These are phyloP conservation scores for Etheostoma perlongum DNA, from an alignment of 2,797 vertebrate genomes.

Conservation along the genomic window DNA sequence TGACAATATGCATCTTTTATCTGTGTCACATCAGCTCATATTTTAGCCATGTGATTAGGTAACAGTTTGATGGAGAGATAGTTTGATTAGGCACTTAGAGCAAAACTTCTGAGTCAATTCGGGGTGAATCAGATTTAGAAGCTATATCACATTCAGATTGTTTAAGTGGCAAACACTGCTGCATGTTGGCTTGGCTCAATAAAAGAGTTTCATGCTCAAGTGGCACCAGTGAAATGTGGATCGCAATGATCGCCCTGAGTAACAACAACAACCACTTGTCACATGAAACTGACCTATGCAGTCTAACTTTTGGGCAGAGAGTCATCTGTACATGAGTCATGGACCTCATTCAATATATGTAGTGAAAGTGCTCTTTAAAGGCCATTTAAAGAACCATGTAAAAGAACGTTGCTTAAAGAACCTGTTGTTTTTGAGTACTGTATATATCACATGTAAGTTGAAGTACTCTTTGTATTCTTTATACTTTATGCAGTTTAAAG, in stretches of 20 bases:
- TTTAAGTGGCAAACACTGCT: not conserved
- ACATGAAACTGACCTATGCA: constrained; percentile 28
- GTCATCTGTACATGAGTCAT: not conserved
- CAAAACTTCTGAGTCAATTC: not conserved
- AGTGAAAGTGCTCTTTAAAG: constrained; percentile 16
- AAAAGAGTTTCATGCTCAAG: constrained; percentile 24
- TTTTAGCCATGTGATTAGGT: not conserved
- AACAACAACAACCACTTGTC: constrained; percentile 30
- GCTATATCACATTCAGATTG: not conserved
- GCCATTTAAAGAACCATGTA: not conserved
- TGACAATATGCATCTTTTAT: no score
- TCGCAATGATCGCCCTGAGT: constrained; percentile 3
- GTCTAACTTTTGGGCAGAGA: constrained; percentile 1
- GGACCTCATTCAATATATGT: not conserved
- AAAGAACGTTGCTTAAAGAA: not conserved
- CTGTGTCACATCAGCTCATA: constrained; percentile 11
- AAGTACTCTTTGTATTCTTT: constrained; percentile 8
- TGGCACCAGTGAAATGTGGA: constrained; percentile 1
- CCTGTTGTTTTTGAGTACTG: not conserved
- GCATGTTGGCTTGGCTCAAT: not conserved
- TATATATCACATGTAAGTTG: not conserved
- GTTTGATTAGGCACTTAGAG: not conserved
- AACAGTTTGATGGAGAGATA: constrained; percentile 13
- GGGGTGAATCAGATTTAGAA: constrained; percentile 2
- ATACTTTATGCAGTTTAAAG: not conserved